Evolutionary conservation across 1,140 invertebrate genomes (phyloP).

Genomic region (Drosophila miranda): DNA sequence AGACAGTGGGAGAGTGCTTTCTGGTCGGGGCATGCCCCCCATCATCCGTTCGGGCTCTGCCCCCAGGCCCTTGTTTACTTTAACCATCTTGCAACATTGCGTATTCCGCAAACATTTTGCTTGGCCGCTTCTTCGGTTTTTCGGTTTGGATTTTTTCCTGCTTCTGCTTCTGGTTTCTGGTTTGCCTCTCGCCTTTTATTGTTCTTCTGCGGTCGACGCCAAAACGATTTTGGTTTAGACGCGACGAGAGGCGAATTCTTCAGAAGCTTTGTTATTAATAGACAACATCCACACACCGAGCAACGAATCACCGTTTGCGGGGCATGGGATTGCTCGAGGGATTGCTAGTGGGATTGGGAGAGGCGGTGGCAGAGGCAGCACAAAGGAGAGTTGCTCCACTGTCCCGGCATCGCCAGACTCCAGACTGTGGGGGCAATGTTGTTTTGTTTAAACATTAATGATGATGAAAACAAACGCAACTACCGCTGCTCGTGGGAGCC

Average conservation of each 20-base stretch:
- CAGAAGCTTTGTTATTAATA: conserved; percentile 79
- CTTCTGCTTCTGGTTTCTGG: conserved; percentile 16
- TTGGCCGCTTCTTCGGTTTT: conserved; percentile 33
- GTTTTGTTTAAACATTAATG: conserved; percentile 78
- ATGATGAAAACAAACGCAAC: conserved; percentile 76
- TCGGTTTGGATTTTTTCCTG: conserved; percentile 13
- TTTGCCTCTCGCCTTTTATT: conserved; percentile 50
- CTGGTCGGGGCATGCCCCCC: not conserved
- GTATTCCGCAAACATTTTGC: conserved; percentile 57
- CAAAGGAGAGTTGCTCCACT: conserved; percentile 20
- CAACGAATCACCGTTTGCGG: conserved; percentile 2
- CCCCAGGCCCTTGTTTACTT: conserved; percentile 31
- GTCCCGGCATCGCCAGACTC: conserved; percentile 36
- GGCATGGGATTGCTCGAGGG: too few relatives aligned
- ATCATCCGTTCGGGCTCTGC: conserved; percentile 3
- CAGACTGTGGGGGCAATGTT: conserved; percentile 52
- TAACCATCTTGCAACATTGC: conserved; percentile 54
- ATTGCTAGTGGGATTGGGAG: too few relatives aligned
- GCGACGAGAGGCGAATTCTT: conserved; percentile 69
- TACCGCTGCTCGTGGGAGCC: conserved; percentile 13
- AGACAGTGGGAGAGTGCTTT: too few relatives aligned
- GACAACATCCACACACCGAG: conserved; percentile 73
- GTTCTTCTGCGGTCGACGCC: conserved; percentile 69
- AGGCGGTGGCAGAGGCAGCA: not conserved
- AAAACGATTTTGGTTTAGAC: conserved; percentile 63